Evolutionary conservation across 2,113 vertebrate genomes (phyloP).

Genomic region (Ploceus nigricollis): DNA sequence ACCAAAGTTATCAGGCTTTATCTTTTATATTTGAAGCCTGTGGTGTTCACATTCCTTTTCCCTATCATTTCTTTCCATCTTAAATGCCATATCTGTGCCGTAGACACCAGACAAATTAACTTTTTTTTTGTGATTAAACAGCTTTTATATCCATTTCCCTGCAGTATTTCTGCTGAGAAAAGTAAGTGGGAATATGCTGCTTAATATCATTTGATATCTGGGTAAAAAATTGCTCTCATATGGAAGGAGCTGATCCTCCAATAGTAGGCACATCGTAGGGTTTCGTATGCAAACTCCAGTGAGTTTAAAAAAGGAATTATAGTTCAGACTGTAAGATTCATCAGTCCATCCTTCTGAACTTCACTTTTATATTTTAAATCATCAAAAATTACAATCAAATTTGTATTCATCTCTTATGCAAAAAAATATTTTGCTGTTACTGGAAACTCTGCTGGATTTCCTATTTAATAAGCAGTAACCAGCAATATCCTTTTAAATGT

Average conservation of each 20-base stretch:
- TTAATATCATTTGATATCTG: not conserved
- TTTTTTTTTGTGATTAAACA: not conserved
- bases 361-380: slow-evolving; percentile 18
- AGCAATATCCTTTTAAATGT: slow-evolving; percentile 74
- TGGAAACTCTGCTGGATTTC: slow-evolving; percentile 46
- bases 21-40: slow-evolving; percentile 60
- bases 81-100: not conserved
- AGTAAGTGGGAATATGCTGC: slow-evolving; percentile 9
- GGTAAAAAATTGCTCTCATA: not conserved
- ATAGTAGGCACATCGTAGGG: slow-evolving; percentile 26
- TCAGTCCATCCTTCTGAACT: slow-evolving; percentile 12
- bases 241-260: not conserved
- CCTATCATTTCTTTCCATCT: not conserved
- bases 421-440: slow-evolving; percentile 52
- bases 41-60: slow-evolving; percentile 51
- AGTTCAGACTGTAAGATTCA: not conserved
- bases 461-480: slow-evolving; percentile 58
- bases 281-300: not conserved
- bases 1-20: slow-evolving; percentile 71
- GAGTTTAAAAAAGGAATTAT: not conserved
- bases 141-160: not conserved
- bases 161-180: slow-evolving; percentile 21
- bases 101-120: not conserved
- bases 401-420: slow-evolving; percentile 50
- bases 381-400: slow-evolving; percentile 21